These are phyloP conservation scores for Setophaga kirtlandii DNA, from an alignment of 2,113 vertebrate species.

Conservation along the genomic window DNA sequence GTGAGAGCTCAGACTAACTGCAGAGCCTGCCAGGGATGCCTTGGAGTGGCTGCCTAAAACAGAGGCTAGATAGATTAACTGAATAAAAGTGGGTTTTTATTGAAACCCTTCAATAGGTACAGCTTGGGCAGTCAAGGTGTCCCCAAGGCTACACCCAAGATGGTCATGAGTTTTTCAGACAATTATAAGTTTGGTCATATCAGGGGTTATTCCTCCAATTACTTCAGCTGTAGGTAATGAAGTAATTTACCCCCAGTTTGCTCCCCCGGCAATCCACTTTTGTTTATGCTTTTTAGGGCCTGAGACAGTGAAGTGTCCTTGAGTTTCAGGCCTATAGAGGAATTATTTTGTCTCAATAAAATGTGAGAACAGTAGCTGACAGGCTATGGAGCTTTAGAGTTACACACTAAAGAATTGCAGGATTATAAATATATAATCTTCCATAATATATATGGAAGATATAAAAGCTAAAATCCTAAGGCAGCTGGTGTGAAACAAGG, in stretches of 20 bases:
- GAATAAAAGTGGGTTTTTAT: not conserved
- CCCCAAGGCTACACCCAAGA: not conserved
- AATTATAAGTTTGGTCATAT: not conserved
- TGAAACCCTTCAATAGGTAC: no score
- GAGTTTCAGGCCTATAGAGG: no score
- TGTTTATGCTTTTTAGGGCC: not conserved
- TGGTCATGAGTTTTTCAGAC: not conserved
- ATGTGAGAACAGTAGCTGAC: not conserved
- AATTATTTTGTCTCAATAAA: not conserved
- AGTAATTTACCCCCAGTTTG: not conserved
- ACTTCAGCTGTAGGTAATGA: not conserved
- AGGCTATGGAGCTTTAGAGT: not conserved
- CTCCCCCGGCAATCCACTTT: not conserved
- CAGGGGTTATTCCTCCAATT: no score
- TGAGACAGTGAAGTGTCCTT: not conserved
- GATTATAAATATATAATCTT: not conserved
- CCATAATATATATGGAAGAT: no score
- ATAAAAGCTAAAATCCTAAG: no score
- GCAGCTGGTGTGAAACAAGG: no score
- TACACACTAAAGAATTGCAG: not conserved
- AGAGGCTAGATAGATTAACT: rapidly evolving
- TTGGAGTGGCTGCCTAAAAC: not conserved
- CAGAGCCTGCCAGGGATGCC: not conserved
- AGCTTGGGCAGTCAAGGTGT: no score
- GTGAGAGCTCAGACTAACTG: rapidly evolving